phyloP scores from a whole-genome alignment of 2,113 vertebrate genomes.

The Alces alces region DNA sequence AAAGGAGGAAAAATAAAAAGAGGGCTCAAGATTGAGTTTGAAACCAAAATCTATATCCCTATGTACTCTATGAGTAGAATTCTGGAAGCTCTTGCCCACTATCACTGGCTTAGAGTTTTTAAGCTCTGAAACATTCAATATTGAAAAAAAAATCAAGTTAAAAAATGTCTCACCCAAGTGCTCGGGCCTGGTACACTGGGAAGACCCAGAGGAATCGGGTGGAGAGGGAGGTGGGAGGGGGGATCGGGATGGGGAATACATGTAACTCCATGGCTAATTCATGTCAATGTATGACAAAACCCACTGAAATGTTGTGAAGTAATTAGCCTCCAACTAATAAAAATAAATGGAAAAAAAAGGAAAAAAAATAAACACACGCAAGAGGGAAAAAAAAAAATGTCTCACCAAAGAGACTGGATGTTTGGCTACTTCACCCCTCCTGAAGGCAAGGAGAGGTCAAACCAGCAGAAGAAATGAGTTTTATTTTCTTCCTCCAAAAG shows the following conservation, averaged over 20 bases:
- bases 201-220: too few relatives aligned
- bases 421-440: background rate
- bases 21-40: background rate
- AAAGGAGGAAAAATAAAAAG: background rate
- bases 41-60: conserved; percentile 3
- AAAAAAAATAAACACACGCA: too few relatives aligned
- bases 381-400: too few relatives aligned
- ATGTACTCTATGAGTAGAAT: background rate
- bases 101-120: background rate
- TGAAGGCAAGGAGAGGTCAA: background rate
- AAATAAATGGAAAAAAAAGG: too few relatives aligned
- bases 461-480: background rate
- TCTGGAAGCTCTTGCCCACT: background rate
- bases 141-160: background rate
- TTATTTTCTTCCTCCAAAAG: background rate
- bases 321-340: too few relatives aligned
- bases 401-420: background rate
- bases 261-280: too few relatives aligned
- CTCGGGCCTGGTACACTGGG: too few relatives aligned
- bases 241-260: too few relatives aligned
- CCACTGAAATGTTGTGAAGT: too few relatives aligned
- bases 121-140: background rate
- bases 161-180: background rate
- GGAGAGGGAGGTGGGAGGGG: too few relatives aligned
- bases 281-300: too few relatives aligned